A percentile compares a stretch with the other conserved stretches of the same genome.
Conservation (phyloP, 2,797 vertebrate genomes). For the Sebastes itinus region DNA sequence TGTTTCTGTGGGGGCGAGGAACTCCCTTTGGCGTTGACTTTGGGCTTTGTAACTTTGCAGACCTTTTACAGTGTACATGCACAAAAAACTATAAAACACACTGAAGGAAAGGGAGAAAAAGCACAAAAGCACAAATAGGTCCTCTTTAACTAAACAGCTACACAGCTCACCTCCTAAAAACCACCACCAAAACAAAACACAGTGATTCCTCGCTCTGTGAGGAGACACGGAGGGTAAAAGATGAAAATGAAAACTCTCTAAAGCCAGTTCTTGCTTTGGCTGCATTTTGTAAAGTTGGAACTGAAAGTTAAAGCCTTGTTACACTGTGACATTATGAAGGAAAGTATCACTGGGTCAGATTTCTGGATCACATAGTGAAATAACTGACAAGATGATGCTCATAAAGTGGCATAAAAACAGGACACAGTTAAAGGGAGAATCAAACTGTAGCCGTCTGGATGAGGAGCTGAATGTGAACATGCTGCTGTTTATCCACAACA, state of each 20-base stretch:
- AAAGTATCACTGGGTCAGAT: not conserved
- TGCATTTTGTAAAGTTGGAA: not conserved
- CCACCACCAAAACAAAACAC: not conserved
- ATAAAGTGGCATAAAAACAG: not conserved
- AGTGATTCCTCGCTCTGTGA: not conserved
- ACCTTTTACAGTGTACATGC: too few relatives aligned
- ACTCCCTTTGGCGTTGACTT: too few relatives aligned
- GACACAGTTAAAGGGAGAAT: not conserved
- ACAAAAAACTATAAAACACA: too few relatives aligned
- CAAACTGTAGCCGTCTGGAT: not conserved
- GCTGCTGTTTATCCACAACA: not conserved
- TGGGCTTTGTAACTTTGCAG: too few relatives aligned
- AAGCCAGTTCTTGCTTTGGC: not conserved
- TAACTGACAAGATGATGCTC: not conserved
- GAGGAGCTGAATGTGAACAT: not conserved
- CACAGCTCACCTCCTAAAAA: not conserved
- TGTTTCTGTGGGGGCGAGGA: too few relatives aligned
- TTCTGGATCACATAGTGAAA: not conserved
- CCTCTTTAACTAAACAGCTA: not conserved
- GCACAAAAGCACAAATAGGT: too few relatives aligned
- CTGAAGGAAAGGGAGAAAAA: too few relatives aligned
- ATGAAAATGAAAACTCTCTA: too few relatives aligned
- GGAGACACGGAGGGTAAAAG: too few relatives aligned
- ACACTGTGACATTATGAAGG: too few relatives aligned
- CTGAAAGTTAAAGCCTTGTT: not conserved